phyloP scores from a whole-genome alignment of 2,113 vertebrate genomes.

The Cathartes aura region DNA sequence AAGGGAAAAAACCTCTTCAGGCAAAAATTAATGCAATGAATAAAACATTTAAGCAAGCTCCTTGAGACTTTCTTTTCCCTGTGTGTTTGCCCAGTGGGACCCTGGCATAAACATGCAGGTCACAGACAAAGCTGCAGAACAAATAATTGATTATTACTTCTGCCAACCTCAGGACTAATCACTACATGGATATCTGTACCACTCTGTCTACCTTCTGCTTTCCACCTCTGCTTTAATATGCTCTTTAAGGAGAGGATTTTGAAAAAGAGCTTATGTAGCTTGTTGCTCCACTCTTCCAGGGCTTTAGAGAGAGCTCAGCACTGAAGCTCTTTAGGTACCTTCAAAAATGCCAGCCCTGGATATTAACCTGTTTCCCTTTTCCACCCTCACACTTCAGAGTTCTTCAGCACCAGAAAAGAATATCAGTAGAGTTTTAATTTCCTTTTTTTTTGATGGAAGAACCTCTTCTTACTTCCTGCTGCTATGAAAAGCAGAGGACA shows the following conservation, averaged over 20 bases:
- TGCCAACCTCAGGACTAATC: neutral
- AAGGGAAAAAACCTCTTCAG: neutral
- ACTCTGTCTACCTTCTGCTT: neutral
- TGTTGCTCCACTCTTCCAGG: neutral
- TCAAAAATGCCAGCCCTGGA: neutral
- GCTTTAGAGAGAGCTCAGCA: constrained; percentile 7
- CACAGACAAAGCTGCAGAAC: neutral
- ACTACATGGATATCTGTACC: neutral
- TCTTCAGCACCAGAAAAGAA: neutral
- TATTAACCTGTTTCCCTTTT: neutral
- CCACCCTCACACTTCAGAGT: neutral
- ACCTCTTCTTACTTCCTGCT: neutral
- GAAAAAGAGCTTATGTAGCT: constrained; percentile 20
- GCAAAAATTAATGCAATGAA: constrained; percentile 52
- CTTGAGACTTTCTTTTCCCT: neutral
- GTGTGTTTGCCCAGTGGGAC: neutral
- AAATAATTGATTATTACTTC: constrained; percentile 24
- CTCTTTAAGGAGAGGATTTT: neutral
- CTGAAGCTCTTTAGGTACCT: neutral
- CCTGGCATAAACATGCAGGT: neutral
- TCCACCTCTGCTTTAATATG: neutral
- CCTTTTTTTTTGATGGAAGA: neutral
- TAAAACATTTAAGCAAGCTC: constrained; percentile 31
- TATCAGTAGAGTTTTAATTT: neutral
- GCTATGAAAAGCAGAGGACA: neutral